A percentile compares a stretch with the other conserved stretches of the same genome.
These are phyloP conservation scores for Pedionomus torquatus DNA, from an alignment of 2,113 vertebrate species.

Conservation along the genomic window DNA sequence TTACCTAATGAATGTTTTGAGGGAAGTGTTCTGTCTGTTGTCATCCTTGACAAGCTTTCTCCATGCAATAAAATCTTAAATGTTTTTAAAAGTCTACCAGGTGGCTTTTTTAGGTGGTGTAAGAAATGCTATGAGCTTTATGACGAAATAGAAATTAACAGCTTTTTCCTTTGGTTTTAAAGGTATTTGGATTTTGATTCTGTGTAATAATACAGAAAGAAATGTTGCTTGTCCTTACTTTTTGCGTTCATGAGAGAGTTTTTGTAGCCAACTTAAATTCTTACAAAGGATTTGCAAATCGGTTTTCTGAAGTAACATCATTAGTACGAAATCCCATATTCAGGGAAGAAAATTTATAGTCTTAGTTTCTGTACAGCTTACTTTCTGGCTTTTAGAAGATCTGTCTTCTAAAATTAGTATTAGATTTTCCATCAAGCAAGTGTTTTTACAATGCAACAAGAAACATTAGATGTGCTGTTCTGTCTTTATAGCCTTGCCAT, in stretches of 20 bases:
- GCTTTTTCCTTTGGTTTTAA: not conserved
- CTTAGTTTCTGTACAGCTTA: not conserved
- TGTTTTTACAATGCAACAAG: not conserved
- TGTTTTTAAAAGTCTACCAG: not conserved
- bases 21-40: not conserved
- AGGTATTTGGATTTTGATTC: not conserved
- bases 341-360: not conserved
- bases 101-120: not conserved
- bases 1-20: not conserved
- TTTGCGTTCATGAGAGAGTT: not conserved
- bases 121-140: not conserved
- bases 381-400: not conserved
- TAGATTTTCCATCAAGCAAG: not conserved
- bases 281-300: not conserved
- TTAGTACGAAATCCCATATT: not conserved
- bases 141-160: not conserved
- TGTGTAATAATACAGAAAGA: not conserved
- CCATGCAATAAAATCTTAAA: not conserved
- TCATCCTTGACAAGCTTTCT: not conserved
- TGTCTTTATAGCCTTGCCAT: slow-evolving; percentile 87
- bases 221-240: not conserved
- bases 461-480: not conserved
- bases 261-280: not conserved
- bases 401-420: not conserved
- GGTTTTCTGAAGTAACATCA: not conserved